Conservation (phyloP, 2,113 vertebrate genomes). For the Rana temporaria region DNA sequence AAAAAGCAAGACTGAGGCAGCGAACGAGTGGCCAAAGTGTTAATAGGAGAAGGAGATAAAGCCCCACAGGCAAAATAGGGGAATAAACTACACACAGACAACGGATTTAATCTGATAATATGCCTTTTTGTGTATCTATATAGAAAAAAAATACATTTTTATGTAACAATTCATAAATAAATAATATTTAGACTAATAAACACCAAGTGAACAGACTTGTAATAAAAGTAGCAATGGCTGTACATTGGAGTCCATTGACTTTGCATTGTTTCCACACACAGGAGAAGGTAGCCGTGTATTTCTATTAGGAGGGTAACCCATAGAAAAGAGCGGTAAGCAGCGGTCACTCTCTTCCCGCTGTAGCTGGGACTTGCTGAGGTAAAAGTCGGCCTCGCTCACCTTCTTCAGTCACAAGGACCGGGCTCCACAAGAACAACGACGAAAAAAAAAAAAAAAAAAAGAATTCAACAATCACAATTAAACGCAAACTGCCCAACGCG, state of each 20-base stretch:
- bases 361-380: not conserved
- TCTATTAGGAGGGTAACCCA: too few relatives aligned
- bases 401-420: constrained; percentile 2
- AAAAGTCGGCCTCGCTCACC: constrained; percentile 3
- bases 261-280: too few relatives aligned
- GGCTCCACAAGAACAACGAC: constrained; percentile 58
- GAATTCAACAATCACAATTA: constrained; percentile 76
- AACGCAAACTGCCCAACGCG: constrained; percentile 74
- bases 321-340: too few relatives aligned
- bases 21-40: constrained; percentile 34
- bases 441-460: constrained; percentile 45
- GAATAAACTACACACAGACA: constrained; percentile 51
- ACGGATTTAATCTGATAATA: not conserved
- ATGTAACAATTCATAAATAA: too few relatives aligned
- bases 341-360: too few relatives aligned
- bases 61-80: constrained; percentile 37
- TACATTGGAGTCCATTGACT: too few relatives aligned
- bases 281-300: too few relatives aligned
- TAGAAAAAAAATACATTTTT: too few relatives aligned
- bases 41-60: constrained; percentile 45
- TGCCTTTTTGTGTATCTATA: too few relatives aligned
- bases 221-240: too few relatives aligned
- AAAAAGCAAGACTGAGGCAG: not conserved
- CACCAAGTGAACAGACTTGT: too few relatives aligned
- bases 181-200: too few relatives aligned